Conservation (phyloP, 1,140 invertebrate species). For the Brachionus calyciflorus region DNA sequence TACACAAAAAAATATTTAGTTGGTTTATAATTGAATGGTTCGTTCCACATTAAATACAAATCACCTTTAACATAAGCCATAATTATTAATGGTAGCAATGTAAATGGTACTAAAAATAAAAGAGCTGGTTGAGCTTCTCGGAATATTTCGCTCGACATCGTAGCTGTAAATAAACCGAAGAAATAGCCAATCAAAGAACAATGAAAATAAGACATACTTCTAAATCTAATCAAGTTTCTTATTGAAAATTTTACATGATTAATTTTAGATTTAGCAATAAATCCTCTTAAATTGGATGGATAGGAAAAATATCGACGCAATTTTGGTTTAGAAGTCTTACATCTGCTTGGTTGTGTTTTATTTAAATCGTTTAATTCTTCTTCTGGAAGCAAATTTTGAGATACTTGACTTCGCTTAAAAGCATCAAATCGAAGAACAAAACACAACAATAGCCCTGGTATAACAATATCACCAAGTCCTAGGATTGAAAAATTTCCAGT, state of each 20-base stretch:
- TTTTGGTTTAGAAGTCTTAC: neutral
- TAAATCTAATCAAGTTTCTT: neutral
- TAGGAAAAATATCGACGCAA: neutral
- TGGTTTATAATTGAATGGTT: slow-evolving; percentile 69
- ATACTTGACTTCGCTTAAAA: slow-evolving; percentile 67
- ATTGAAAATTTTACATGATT: neutral
- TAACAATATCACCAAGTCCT: slow-evolving; percentile 88
- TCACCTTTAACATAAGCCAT: slow-evolving; percentile 94
- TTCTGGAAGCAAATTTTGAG: slow-evolving; percentile 61
- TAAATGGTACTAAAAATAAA: slow-evolving; percentile 93
- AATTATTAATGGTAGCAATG: slow-evolving; percentile 84
- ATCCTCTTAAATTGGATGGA: neutral
- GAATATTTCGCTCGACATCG: slow-evolving; percentile 92
- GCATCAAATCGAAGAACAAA: slow-evolving; percentile 91
- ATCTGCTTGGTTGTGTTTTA: neutral
- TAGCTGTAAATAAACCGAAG: slow-evolving; percentile 88
- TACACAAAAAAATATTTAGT: slow-evolving; percentile 9
- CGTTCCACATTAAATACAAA: slow-evolving; percentile 92
- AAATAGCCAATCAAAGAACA: slow-evolving; percentile 97
- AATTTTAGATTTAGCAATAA: neutral
- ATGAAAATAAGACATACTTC: slow-evolving; percentile 76
- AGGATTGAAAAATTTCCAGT: slow-evolving; percentile 94
- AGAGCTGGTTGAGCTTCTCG: slow-evolving; percentile 94
- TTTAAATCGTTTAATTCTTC: slow-evolving; percentile 48
- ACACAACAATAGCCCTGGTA: slow-evolving; percentile 91